These are phyloP conservation scores for Rhodinocichla rosea DNA, from an alignment of 2,113 vertebrate genomes.

Conservation along the genomic window DNA sequence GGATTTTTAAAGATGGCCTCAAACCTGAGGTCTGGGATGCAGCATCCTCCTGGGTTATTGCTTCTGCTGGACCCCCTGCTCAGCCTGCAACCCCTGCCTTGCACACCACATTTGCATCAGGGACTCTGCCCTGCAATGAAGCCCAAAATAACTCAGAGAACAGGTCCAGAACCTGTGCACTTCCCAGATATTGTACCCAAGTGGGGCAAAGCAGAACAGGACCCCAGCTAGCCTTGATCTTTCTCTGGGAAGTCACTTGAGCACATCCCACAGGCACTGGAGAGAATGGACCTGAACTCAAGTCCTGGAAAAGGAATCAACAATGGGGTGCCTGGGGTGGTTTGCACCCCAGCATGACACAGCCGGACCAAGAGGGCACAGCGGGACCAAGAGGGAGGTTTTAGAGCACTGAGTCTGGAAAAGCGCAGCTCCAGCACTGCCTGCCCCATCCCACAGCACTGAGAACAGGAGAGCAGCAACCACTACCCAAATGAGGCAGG, in stretches of 20 bases:
- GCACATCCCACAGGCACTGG: neutral
- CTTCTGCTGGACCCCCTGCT: neutral
- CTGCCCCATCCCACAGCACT: neutral
- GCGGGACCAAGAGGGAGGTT: rapidly evolving
- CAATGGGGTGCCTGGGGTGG: neutral
- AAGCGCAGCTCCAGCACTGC: neutral
- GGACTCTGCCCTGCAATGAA: neutral
- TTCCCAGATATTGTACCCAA: neutral
- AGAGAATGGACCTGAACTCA: neutral
- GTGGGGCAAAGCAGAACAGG: rapidly evolving
- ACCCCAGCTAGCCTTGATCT: neutral
- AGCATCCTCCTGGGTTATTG: neutral
- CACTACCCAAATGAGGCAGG: neutral
- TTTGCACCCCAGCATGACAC: rapidly evolving
- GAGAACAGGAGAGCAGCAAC: neutral
- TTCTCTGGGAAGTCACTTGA: neutral
- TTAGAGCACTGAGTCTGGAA: rapidly evolving
- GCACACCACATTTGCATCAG: neutral
- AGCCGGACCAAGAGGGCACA: rapidly evolving
- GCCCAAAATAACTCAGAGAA: neutral
- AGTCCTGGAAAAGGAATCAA: neutral
- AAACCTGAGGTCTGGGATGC: neutral
- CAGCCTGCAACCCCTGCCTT: neutral
- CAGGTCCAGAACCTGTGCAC: rapidly evolving
- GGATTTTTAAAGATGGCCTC: neutral